Base-by-base conservation (phyloP, 2,888 invertebrate genomes). In the Stenoptilia bipunctidactyla region DNA sequence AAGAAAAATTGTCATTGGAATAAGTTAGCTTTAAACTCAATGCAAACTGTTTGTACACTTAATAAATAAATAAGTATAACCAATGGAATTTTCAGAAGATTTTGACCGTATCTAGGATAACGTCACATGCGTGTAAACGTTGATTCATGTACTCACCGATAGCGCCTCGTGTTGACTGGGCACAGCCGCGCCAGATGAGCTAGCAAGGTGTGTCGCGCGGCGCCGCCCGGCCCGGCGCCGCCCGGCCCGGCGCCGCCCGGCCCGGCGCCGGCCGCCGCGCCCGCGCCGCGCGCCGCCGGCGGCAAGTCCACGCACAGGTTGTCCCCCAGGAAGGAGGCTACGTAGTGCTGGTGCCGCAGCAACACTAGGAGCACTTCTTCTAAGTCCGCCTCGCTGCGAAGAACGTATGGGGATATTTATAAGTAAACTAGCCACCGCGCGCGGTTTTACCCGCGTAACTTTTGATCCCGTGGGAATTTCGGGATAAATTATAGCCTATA, bases 311-410 rank as follows among this genome's bases (percentile, higher is more conserved):
- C 72, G 46, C 79, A 66, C 37, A 61, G 56, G 55, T 59, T 66
- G 55, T 87, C 86, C 1, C 88, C 88, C 38, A 89, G 71, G 66
- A 89, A 89, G 43, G 86, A 80, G 15, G 86, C 85, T 46, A 85
- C 82, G 59, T 86, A 87, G 55, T 86, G 85, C 64, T 89, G 87
- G 51, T 83, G 74, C 44, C 76, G 79, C 14, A 89, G 85, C 44
- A 88, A 84, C 3, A 87, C 67, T 9, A 90, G 85, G 12, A 92
- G 67, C 15, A 92, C 87, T 61, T 91, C 91, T 55, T 92, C 91
- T 37, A 92, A 69, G 61, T 92, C 91, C 34, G 87, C 87, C 64
- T 91, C 92, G 55, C 91, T 91, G 74, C 12, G 61, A 61, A 15
- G 3, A 20, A 20, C 3, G 20, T 8, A 20, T 20, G 8, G n/a